Base-by-base conservation (phyloP, 1,140 invertebrate genomes). In the Diploscapter pachys region DNA sequence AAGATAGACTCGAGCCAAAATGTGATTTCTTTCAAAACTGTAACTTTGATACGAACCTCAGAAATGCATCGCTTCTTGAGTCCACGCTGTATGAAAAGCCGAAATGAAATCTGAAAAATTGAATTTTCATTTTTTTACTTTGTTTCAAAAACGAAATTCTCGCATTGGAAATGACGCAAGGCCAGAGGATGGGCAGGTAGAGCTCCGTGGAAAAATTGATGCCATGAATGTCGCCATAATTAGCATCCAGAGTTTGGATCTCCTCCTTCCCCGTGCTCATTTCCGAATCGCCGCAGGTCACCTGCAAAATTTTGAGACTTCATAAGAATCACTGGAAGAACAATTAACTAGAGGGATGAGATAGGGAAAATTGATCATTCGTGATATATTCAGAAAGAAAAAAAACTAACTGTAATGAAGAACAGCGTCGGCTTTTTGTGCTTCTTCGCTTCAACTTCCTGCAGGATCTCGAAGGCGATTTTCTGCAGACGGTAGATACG, bases 151-250 rank as follows among this genome's bases (percentile, higher is more conserved):
- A 13, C 49, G 4, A 67, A 51, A 67, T 48, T 11, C 55, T 76
- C 13, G 63, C 77, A 48, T 79, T 71, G 48, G 83, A 79, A 51
- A 83, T 74, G 48, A 80, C 75, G 13, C 73, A 73, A 4, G 80
- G 80, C 81, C 78, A 81, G 63, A 71, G 73, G 49, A 81, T 79
- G 5, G 81, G 81, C 31, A 80, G 3, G 49, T 71, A 69, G 31
- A 83, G 66, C 71, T 84, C 79, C 62, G 81, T 71, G 52, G 76
- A 61, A n/a, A 84, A 74, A n/a, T 52, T 53, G 4, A 84, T 68
- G 54, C 82, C 9, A 77, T 81, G 4, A 49, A 6, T 4, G 74
- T 72, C 9, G 31, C 31, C 54, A 56, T 64, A 9, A 13, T 64
- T 49, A 31, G 80, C 79, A n/a, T 51, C 13, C 6, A 63, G 56